phyloP scores from a whole-genome alignment of 2,113 vertebrate species.

The Ifrita kowaldi region DNA sequence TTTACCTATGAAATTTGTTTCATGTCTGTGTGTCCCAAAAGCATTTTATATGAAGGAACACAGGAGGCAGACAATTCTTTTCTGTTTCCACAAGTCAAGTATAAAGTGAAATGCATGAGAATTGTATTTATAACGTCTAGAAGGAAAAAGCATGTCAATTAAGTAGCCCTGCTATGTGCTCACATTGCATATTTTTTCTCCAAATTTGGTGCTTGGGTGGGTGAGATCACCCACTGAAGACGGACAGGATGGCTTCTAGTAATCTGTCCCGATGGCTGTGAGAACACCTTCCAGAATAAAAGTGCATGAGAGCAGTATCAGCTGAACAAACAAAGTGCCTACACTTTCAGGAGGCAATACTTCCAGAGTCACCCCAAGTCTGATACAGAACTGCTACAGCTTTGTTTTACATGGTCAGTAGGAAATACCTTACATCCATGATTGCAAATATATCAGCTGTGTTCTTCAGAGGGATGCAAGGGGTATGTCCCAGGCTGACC shows the following conservation, averaged over 20 bases:
- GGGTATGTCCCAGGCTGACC: background rate
- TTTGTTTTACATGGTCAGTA: background rate
- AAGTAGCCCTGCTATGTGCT: background rate
- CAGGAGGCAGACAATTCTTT: background rate
- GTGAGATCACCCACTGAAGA: background rate
- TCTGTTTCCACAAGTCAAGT: background rate
- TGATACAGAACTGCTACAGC: background rate
- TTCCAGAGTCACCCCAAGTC: background rate
- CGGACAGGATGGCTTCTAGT: background rate
- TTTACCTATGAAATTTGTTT: background rate
- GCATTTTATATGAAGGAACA: background rate
- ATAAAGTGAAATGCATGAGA: background rate
- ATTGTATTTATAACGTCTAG: background rate
- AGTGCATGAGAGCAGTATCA: background rate
- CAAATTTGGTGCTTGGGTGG: background rate
- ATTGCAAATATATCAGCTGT: background rate
- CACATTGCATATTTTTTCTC: background rate
- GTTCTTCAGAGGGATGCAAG: background rate
- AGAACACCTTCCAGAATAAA: background rate
- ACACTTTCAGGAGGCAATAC: background rate
- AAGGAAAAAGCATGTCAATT: background rate
- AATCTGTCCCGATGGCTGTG: fast-evolving
- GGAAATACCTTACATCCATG: background rate
- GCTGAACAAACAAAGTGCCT: background rate
- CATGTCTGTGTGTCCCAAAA: background rate